Evolutionary conservation across 2,113 vertebrate genomes (phyloP).

Genomic region (Corythaeola cristata): DNA sequence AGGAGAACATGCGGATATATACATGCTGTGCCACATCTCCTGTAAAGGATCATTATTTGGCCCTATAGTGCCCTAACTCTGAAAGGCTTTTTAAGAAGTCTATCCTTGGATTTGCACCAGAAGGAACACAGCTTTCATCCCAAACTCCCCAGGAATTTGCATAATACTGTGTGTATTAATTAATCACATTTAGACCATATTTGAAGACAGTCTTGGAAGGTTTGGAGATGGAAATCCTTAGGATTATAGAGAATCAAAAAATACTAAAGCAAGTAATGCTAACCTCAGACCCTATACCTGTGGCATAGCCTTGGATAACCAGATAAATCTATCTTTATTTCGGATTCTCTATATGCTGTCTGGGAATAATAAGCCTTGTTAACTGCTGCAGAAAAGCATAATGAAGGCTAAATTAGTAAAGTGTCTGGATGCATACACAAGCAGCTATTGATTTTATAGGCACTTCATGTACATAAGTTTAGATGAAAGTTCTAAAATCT

Average conservation of each 20-base stretch:
- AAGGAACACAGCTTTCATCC: neutral
- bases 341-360: neutral
- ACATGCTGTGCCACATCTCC: neutral
- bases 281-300: neutral
- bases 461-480: neutral
- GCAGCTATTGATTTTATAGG: neutral
- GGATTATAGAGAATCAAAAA: neutral
- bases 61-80: neutral
- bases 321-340: neutral
- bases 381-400: neutral
- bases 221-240: neutral
- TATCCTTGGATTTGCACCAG: neutral
- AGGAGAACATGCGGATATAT: neutral
- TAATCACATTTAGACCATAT: neutral
- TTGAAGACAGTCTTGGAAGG: neutral
- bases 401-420: neutral
- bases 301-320: neutral
- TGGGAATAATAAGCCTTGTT: neutral
- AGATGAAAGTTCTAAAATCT: neutral
- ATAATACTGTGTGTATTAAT: neutral
- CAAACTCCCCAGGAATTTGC: neutral
- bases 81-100: neutral
- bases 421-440: neutral
- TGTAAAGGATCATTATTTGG: neutral
- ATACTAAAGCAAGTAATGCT: neutral